Conservation (phyloP, 1,140 invertebrate genomes). For the Scaptomyza pallida region DNA sequence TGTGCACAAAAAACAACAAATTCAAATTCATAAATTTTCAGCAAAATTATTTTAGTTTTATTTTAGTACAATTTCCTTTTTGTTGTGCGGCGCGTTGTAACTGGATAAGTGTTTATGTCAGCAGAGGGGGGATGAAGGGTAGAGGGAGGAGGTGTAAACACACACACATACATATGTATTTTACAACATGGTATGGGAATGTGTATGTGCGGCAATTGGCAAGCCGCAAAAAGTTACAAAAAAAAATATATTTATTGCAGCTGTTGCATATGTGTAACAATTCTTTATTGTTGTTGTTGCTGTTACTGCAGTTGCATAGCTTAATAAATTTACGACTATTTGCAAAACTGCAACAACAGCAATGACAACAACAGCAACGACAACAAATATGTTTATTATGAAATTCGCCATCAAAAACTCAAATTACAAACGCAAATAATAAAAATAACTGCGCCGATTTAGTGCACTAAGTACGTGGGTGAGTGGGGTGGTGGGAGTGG, state of each 20-base stretch:
- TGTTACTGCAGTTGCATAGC: background rate
- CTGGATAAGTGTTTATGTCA: conserved; percentile 47
- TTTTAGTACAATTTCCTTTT: conserved; percentile 65
- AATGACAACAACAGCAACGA: conserved; percentile 7
- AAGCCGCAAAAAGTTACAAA: conserved; percentile 18
- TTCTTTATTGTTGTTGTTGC: background rate
- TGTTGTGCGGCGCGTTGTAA: conserved; percentile 59
- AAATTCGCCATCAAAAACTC: conserved; percentile 35
- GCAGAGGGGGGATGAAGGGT: no score
- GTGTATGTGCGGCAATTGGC: conserved; percentile 35
- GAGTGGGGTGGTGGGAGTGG: no score
- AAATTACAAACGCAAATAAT: conserved; percentile 25
- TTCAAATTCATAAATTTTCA: conserved; percentile 65
- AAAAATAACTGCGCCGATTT: no score
- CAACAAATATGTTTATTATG: conserved; percentile 18
- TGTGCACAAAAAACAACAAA: conserved; percentile 68
- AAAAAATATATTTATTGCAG: no score
- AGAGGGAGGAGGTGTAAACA: no score
- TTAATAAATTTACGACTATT: conserved; percentile 47
- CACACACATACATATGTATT: background rate
- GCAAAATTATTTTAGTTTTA: conserved; percentile 38
- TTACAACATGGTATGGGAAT: background rate
- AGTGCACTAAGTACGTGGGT: no score
- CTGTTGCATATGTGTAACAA: conserved; percentile 24
- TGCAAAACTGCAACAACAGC: conserved; percentile 24